These are phyloP conservation scores for Steromphala cineraria DNA, from an alignment of 2,888 invertebrate species.

Conservation along the genomic window DNA sequence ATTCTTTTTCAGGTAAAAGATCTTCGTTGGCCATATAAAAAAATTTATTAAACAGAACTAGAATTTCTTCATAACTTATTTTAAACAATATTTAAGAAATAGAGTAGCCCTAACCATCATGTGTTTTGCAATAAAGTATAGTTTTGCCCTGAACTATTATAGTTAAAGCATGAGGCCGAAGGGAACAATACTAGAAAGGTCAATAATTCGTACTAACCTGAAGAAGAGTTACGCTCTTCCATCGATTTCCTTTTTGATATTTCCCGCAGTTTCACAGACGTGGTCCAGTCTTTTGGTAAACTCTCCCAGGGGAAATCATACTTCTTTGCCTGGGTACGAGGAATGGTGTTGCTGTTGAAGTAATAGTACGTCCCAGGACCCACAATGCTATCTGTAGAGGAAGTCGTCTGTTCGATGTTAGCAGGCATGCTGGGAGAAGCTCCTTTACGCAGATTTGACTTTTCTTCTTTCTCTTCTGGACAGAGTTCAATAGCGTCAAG, in stretches of 20 bases:
- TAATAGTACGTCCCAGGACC: slow-evolving; percentile 66
- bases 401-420: slow-evolving; percentile 35
- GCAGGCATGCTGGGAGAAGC: slow-evolving; percentile 60
- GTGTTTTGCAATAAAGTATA: too few species aligned
- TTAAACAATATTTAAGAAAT: too few species aligned
- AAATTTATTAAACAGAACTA: too few species aligned
- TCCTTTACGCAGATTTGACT: slow-evolving; percentile 44
- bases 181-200: too few species aligned
- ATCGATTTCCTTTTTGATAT: slow-evolving; percentile 63
- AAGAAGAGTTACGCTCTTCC: slow-evolving; percentile 70
- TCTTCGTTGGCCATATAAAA: too few species aligned
- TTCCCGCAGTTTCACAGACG: slow-evolving; percentile 65
- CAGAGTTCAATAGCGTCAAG: slow-evolving; percentile 56
- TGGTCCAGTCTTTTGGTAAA: slow-evolving; percentile 70
- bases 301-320: slow-evolving; percentile 69
- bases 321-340: slow-evolving; percentile 60
- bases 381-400: slow-evolving; percentile 29
- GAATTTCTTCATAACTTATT: too few species aligned
- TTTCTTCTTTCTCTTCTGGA: slow-evolving; percentile 25
- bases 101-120: too few species aligned
- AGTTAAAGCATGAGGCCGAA: too few species aligned
- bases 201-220: too few species aligned
- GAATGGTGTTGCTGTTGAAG: slow-evolving; percentile 64
- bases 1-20: too few species aligned
- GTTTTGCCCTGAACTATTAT: too few species aligned